Conservation (phyloP, 2,113 vertebrate species). For the Aptenodytes forsteri region DNA sequence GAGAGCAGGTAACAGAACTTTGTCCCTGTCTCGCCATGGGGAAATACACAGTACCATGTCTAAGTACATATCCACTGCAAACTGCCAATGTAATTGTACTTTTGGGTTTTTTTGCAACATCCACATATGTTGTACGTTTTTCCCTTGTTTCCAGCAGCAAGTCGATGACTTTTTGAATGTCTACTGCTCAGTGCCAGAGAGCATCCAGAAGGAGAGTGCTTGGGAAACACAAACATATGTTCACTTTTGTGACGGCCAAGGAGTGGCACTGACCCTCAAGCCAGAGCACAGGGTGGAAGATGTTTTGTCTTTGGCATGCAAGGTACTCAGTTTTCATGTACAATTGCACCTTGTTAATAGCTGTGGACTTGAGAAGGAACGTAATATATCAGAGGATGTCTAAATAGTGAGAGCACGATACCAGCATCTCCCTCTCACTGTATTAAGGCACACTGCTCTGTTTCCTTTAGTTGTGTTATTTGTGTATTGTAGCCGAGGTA, state of each 20-base stretch:
- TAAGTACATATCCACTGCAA: background rate
- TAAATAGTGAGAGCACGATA: background rate
- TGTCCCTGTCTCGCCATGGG: background rate
- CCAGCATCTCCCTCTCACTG: background rate
- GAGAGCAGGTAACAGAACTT: background rate
- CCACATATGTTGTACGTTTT: background rate
- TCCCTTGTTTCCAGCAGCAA: conserved; percentile 62
- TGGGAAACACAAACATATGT: conserved; percentile 77
- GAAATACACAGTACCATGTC: background rate
- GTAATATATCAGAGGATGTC: background rate
- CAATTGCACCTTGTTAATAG: background rate
- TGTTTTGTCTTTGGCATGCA: conserved; percentile 85
- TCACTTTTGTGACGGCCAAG: conserved; percentile 83
- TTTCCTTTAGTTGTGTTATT: background rate
- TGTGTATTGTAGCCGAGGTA: background rate
- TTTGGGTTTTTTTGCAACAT: background rate
- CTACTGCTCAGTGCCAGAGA: conserved; percentile 81
- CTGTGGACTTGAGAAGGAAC: background rate
- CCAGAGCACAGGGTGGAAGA: conserved; percentile 85
- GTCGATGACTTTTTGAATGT: conserved; percentile 79
- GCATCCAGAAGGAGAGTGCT: conserved; percentile 71
- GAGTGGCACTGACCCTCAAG: conserved; percentile 80
- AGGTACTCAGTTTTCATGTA: conserved; percentile 74
- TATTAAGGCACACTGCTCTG: background rate
- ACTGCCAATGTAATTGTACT: background rate